Evolutionary conservation across 2,888 invertebrate species (phyloP), one percentile per base, ranked within the genome.

Genomic region (Agrilus biguttatus): DNA sequence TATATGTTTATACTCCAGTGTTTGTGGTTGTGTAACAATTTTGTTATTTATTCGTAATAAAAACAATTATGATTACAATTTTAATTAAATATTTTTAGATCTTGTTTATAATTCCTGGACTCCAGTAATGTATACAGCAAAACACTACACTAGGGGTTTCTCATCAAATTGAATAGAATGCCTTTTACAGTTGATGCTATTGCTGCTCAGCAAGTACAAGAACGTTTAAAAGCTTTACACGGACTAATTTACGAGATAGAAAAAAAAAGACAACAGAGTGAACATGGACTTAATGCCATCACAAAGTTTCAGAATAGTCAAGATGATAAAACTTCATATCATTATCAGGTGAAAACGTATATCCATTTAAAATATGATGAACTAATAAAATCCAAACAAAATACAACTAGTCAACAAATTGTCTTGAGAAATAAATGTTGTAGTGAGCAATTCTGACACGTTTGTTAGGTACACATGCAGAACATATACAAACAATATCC

Each of bases 211-310:
- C 55, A 62, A 54, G 63, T 74, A 12, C 67, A 89, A 78, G 91
- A 92, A 52, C 75, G 88, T 14, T 66, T 92, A 14, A 80, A 85
- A 58, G 76, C 80, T 5, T 68, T 92, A 12, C 83, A 85, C 54
- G 72, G 77, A 37, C 65, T 87, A 8, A 76, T 90, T 33, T 82
- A 83, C 60, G 84, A 88, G 42, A 81, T 91, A 52, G 88, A 90
- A 61, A 76, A 77, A 40, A 88, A 87, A 58, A 73, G 90, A 41
- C 70, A 73, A n/a, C 74, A 80, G 37, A 83, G 84, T 55, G 90
- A 91, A 57, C 78, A 80, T 43, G 88, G 86, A 43, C 73, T 92
- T 43, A 79, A 79, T 41, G 78, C 80, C 45, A 80, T 93, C 47
- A 69, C 81, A 8, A 80, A 85, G 58, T 80, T 83, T 3, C 86